phyloP scores from a whole-genome alignment of 1,140 invertebrate species.

The Mizuhopecten yessoensis region DNA sequence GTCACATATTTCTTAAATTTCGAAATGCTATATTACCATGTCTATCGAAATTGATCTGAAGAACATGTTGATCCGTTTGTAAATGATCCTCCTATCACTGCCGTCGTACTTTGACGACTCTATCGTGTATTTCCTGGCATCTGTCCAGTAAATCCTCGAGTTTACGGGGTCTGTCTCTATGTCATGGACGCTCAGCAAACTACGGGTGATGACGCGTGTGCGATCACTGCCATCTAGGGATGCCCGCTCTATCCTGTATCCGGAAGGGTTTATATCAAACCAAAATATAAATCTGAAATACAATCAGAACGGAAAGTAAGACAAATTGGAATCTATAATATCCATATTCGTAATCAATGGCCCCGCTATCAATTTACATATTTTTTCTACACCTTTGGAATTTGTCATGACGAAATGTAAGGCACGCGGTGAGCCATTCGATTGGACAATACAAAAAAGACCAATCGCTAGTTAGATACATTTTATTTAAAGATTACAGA shows the following conservation, averaged over 20 bases:
- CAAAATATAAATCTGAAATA: constrained; percentile 80
- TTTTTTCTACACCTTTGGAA: too few relatives aligned
- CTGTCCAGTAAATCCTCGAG: constrained; percentile 52
- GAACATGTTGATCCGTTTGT: not conserved
- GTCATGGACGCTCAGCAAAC: constrained; percentile 30
- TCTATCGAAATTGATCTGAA: not conserved
- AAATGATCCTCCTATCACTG: constrained; percentile 47
- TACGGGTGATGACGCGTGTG: not conserved
- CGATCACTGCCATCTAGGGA: constrained; percentile 93
- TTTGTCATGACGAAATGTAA: too few relatives aligned
- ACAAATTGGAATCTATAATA: too few relatives aligned
- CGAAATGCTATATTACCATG: not conserved
- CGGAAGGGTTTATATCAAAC: constrained; percentile 95
- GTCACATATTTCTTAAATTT: too few relatives aligned
- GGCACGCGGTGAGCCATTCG: too few relatives aligned
- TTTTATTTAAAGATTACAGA: too few relatives aligned
- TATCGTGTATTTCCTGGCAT: constrained; percentile 41
- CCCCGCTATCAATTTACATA: too few relatives aligned
- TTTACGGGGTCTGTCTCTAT: constrained; percentile 43
- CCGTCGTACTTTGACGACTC: constrained; percentile 48
- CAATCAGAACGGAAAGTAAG: not conserved
- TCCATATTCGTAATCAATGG: too few relatives aligned
- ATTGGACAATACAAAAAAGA: too few relatives aligned
- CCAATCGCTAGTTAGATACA: too few relatives aligned
- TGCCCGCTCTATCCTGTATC: constrained; percentile 91